Percentiles rank a stretch among this genome's conserved stretches.
These are phyloP conservation scores for Mythimna vitellina DNA, from an alignment of 2,888 invertebrate species.

Conservation along the genomic window DNA sequence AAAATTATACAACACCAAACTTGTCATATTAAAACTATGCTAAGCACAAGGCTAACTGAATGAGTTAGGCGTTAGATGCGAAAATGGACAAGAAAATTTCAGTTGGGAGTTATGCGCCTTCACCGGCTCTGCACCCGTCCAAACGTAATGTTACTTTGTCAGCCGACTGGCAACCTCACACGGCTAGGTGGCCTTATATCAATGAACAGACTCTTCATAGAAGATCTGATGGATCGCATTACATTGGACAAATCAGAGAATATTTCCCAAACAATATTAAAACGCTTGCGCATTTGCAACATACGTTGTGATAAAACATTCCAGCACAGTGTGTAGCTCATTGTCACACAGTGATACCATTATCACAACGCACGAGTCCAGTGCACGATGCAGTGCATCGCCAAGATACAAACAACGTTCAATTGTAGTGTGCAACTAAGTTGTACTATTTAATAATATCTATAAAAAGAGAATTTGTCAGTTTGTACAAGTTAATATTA, in stretches of 20 bases:
- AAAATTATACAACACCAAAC: constrained; percentile 80
- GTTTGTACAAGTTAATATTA: constrained; percentile 74
- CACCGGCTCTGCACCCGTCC: constrained; percentile 15
- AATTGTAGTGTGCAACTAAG: constrained; percentile 54
- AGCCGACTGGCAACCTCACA: not conserved
- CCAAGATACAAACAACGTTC: constrained; percentile 27
- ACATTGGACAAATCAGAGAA: constrained; percentile 28
- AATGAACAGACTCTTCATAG: constrained; percentile 43
- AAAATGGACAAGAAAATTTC: constrained; percentile 31
- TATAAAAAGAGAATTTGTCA: constrained; percentile 67
- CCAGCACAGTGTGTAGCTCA: not conserved
- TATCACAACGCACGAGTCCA: constrained; percentile 8
- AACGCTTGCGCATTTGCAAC: constrained; percentile 20
- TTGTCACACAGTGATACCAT: not conserved
- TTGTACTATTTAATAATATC: constrained; percentile 65
- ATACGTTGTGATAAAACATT: constrained; percentile 9
- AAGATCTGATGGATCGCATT: constrained; percentile 28
- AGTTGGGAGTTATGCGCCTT: constrained; percentile 12
- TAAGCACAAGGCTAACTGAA: constrained; percentile 64
- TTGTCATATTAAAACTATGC: constrained; percentile 70
- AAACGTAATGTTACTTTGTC: not conserved
- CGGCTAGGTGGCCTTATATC: not conserved
- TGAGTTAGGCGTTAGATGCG: constrained; percentile 39
- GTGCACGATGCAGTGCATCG: constrained; percentile 5
- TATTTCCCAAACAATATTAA: constrained; percentile 25